Conservation (phyloP, 2,113 vertebrate genomes). For the Pygoscelis adeliae region DNA sequence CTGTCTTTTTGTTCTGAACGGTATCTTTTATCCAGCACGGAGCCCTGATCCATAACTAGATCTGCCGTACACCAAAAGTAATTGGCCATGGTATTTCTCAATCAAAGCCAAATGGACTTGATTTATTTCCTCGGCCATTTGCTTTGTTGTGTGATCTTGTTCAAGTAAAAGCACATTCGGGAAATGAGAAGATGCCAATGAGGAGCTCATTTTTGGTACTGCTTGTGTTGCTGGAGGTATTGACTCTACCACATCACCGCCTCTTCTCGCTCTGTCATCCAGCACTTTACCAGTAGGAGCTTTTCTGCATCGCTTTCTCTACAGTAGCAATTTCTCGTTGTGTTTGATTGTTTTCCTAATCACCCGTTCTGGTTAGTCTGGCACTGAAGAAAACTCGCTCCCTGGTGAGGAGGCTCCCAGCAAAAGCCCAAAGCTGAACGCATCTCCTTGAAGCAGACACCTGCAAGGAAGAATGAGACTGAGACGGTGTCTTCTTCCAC, state of each 20-base stretch:
- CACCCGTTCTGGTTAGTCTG: fast-evolving
- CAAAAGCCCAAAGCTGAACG: not conserved
- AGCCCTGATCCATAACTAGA: not conserved
- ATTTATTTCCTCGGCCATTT: not conserved
- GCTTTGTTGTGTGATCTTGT: not conserved
- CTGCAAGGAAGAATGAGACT: not conserved
- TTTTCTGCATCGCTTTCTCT: not conserved
- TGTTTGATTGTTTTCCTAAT: not conserved
- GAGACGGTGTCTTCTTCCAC: not conserved
- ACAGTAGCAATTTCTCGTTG: fast-evolving
- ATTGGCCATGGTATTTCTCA: not conserved
- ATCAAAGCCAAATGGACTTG: not conserved
- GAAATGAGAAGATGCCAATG: not conserved
- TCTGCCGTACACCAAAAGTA: not conserved
- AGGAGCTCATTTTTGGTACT: not conserved
- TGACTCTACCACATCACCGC: not conserved
- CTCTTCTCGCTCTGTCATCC: not conserved
- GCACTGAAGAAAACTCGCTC: not conserved
- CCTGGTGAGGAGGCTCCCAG: not conserved
- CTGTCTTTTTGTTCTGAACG: not conserved
- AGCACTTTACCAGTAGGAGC: not conserved
- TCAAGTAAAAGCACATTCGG: not conserved
- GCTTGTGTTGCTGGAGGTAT: not conserved
- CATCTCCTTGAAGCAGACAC: not conserved
- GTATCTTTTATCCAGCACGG: not conserved